Percentiles rank a stretch among this genome's conserved stretches.
phyloP scores from a whole-genome alignment of 2,888 invertebrate species.

The Ommatoiulus sabulosus region DNA sequence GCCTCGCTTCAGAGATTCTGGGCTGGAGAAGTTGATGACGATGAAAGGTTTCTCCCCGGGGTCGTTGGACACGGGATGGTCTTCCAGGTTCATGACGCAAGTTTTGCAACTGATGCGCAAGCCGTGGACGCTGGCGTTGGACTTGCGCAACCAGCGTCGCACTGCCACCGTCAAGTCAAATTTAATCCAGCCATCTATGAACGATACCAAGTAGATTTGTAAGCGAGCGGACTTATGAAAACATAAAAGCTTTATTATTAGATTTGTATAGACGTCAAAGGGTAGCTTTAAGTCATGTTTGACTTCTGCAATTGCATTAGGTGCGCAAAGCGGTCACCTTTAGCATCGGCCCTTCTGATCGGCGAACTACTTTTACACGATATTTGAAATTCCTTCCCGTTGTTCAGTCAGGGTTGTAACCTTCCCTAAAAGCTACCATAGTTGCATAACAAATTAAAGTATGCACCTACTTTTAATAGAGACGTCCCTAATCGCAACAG shows the following conservation, averaged over 20 bases:
- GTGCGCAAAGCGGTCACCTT: no score
- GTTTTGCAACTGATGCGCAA: conserved; percentile 83
- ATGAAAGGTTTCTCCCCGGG: conserved; percentile 75
- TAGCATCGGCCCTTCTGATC: no score
- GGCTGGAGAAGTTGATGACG: conserved; percentile 74
- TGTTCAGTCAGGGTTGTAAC: no score
- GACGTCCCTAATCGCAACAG: conserved; percentile 37
- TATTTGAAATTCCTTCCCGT: no score
- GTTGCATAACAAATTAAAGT: no score
- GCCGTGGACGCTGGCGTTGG: conserved; percentile 73
- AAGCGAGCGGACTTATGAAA: no score
- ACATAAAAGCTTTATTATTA: no score
- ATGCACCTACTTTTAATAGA: conserved; percentile 54
- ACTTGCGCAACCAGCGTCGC: conserved; percentile 77
- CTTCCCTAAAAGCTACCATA: no score
- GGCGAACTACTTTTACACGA: no score
- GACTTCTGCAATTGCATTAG: no score
- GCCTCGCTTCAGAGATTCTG: conserved; percentile 69
- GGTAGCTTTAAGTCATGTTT: no score
- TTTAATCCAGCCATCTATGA: conserved; percentile 82
- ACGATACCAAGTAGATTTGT: background rate
- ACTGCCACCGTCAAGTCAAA: conserved; percentile 82
- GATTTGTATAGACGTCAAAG: no score
- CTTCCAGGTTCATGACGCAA: conserved; percentile 75
- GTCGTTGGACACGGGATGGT: conserved; percentile 72